These are phyloP conservation scores for Scopus umbretta DNA, from an alignment of 2,113 vertebrate species.

Conservation along the genomic window DNA sequence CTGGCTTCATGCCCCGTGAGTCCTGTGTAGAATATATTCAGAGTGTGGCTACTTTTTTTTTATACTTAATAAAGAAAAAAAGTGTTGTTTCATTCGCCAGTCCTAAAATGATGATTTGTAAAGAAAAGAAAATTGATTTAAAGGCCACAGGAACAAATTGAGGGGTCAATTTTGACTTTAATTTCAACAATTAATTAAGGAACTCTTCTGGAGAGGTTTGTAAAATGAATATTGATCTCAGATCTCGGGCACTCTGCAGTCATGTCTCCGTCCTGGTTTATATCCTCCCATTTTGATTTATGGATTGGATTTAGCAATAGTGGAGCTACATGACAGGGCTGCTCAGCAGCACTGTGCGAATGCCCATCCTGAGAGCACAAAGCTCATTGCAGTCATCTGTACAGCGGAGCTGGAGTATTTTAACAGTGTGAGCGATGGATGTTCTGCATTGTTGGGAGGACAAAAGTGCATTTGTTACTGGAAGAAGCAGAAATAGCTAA, in stretches of 20 bases:
- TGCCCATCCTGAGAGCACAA: background rate
- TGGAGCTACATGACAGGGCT: background rate
- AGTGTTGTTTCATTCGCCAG: background rate
- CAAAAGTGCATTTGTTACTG: background rate
- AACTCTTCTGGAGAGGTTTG: slow-evolving; percentile 45
- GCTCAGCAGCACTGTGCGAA: background rate
- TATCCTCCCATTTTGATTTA: slow-evolving; percentile 28
- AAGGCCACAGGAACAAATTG: slow-evolving; percentile 17
- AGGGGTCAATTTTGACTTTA: slow-evolving; percentile 55
- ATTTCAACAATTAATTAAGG: slow-evolving; percentile 62
- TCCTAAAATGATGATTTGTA: background rate
- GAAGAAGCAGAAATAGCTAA: background rate
- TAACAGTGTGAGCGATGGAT: accelerated
- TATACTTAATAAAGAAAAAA: background rate
- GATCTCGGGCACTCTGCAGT: slow-evolving; percentile 12
- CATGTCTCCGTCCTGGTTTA: slow-evolving; percentile 32
- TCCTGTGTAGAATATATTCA: background rate
- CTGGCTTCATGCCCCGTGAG: background rate
- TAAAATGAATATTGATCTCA: slow-evolving; percentile 57
- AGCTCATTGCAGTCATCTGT: background rate
- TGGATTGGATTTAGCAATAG: background rate
- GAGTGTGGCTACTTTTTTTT: background rate
- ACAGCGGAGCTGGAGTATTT: background rate
- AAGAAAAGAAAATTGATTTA: slow-evolving; percentile 39
- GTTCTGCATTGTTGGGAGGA: background rate